Conservation (phyloP, 2,113 vertebrate genomes). For the Callionymus lyra region DNA sequence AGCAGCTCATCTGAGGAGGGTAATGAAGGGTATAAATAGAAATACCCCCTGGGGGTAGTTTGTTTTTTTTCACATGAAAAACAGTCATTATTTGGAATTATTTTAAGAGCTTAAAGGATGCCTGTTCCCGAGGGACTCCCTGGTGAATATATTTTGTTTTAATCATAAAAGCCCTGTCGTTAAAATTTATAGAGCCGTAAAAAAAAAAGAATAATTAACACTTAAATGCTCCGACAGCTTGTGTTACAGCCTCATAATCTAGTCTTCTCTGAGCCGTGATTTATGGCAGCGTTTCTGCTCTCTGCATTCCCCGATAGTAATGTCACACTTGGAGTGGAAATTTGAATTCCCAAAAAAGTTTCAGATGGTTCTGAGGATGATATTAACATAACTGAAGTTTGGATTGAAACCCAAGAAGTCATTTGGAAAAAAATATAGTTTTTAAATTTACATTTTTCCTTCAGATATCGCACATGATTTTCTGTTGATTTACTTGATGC, state of each 20-base stretch:
- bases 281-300: conserved; percentile 37
- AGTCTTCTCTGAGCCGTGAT: conserved; percentile 40
- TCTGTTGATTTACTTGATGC: too few species aligned
- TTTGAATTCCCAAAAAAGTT: too few species aligned
- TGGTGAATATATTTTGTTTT: conserved; percentile 60
- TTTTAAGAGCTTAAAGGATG: conserved; percentile 61
- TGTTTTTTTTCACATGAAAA: conserved; percentile 59
- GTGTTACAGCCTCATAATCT: conserved; percentile 46
- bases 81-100: conserved; percentile 60
- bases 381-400: too few species aligned
- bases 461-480: too few species aligned
- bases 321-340: conserved; percentile 33
- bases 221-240: conserved; percentile 60
- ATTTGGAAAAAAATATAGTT: too few species aligned
- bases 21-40: conserved; percentile 36
- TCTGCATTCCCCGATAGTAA: conserved; percentile 34
- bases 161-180: conserved; percentile 62
- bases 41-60: background rate
- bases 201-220: conserved; percentile 65
- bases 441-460: too few species aligned
- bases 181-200: conserved; percentile 58
- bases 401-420: too few species aligned
- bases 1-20: conserved; percentile 29
- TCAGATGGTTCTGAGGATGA: too few species aligned
- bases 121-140: conserved; percentile 54